phyloP scores from a whole-genome alignment of 2,888 invertebrate species.

The Eilema sororculum region DNA sequence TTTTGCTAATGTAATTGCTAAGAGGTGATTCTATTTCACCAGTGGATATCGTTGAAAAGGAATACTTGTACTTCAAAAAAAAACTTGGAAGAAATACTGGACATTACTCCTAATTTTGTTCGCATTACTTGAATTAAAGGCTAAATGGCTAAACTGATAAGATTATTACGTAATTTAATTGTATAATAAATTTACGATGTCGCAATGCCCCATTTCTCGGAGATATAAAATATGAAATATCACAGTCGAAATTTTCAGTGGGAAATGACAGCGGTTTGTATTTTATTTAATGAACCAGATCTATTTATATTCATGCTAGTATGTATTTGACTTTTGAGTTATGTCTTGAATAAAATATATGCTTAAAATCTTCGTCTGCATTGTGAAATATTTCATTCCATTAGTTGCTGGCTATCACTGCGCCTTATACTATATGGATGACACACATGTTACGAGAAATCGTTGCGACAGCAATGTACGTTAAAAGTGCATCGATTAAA shows the following conservation, averaged over 20 bases:
- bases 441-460: too few species aligned
- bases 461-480: too few species aligned
- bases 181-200: conserved; percentile 40
- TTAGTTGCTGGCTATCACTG: too few species aligned
- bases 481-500: too few species aligned
- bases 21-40: conserved; percentile 67
- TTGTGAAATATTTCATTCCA: neutral
- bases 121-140: conserved; percentile 49
- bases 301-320: conserved; percentile 13
- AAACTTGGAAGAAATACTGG: conserved; percentile 41
- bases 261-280: conserved; percentile 21
- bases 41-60: conserved; percentile 40
- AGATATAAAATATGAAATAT: conserved; percentile 34
- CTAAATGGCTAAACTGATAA: conserved; percentile 42
- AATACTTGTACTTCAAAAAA: conserved; percentile 39
- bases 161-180: conserved; percentile 48
- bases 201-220: conserved; percentile 17
- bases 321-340: neutral
- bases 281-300: conserved; percentile 23
- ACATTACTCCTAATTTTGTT: conserved; percentile 39
- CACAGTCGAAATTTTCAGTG: conserved; percentile 19
- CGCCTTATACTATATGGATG: too few species aligned
- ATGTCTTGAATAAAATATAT: neutral
- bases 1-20: conserved; percentile 79
- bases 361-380: neutral